These are phyloP conservation scores for Melanostoma scalare DNA, from an alignment of 2,888 invertebrate genomes.

Conservation along the genomic window DNA sequence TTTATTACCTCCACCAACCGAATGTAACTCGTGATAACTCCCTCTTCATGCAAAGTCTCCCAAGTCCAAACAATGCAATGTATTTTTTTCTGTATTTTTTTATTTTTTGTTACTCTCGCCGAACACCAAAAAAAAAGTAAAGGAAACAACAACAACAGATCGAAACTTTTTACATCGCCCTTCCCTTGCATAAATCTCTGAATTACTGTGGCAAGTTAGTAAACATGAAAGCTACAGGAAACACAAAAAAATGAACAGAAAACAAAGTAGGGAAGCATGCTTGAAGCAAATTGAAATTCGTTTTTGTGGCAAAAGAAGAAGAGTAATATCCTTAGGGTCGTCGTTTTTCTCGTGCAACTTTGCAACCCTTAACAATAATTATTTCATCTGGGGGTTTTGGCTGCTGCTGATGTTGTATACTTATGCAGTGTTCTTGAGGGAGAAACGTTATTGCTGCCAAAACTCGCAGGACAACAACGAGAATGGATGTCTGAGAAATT, in stretches of 20 bases:
- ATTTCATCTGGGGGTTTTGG: conserved; percentile 38
- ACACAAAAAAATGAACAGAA: conserved; percentile 2
- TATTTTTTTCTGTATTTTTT: conserved; percentile 9
- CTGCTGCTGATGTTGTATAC: conserved; percentile 14
- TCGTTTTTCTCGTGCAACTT: conserved; percentile 30
- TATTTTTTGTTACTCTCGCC: no score
- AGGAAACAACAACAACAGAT: conserved; percentile 15
- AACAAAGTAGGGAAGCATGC: conserved; percentile 4
- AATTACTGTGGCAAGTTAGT: conserved; percentile 59
- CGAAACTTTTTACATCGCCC: conserved; percentile 28
- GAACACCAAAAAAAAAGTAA: background rate
- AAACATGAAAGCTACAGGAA: conserved; percentile 51
- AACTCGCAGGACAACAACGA: conserved; percentile 16
- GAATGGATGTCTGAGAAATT: conserved; percentile 45
- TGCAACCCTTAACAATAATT: conserved; percentile 56
- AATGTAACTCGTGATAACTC: conserved; percentile 14
- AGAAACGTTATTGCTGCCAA: conserved; percentile 7
- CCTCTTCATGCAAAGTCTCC: conserved; percentile 8
- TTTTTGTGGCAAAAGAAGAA: conserved; percentile 48
- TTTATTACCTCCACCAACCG: conserved; percentile 46
- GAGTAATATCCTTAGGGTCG: conserved; percentile 27
- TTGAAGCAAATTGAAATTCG: conserved; percentile 63
- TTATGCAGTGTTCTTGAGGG: conserved; percentile 21
- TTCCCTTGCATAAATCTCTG: conserved; percentile 51
- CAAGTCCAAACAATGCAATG: background rate